Conservation (phyloP, 2,113 vertebrate species). For the Scalopus aquaticus region DNA sequence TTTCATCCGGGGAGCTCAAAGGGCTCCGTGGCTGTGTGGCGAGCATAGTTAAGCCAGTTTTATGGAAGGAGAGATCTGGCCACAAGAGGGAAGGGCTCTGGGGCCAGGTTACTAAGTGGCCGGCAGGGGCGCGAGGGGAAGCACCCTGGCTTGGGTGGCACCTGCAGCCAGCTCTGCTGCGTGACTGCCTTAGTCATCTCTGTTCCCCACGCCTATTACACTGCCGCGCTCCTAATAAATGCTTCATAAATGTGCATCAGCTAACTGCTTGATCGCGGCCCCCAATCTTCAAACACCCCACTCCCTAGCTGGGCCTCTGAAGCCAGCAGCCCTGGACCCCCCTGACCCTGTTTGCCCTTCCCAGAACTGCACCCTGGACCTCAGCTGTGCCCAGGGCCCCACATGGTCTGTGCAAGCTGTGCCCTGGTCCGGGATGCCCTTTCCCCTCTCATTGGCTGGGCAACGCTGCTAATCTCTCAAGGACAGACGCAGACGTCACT, state of each 20-base stretch:
- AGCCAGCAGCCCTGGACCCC: not conserved
- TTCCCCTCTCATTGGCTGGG: not conserved
- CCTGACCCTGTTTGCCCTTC: not conserved
- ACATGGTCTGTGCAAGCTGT: not conserved
- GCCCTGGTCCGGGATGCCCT: not conserved
- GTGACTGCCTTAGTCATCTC: not conserved
- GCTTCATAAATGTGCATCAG: not conserved
- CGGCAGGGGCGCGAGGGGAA: not conserved
- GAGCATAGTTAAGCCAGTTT: not conserved
- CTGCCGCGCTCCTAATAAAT: not conserved
- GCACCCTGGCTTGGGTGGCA: not conserved
- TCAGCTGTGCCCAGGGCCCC: rapidly evolving
- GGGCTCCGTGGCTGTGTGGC: not conserved
- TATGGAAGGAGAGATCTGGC: not conserved
- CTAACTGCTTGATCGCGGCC: not conserved
- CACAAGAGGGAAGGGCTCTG: not conserved
- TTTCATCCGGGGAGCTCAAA: constrained; percentile 35
- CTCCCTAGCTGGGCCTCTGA: too few relatives aligned
- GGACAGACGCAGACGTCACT: not conserved
- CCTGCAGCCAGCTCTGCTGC: not conserved
- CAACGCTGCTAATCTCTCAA: not conserved
- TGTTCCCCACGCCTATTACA: not conserved
- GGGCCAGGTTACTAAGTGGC: not conserved
- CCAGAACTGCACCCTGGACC: not conserved
- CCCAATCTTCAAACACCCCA: not conserved